Evolutionary conservation across 2,113 vertebrate genomes (phyloP), one percentile per base, ranked within the genome.

Genomic region (Pelmatolapia mariae): DNA sequence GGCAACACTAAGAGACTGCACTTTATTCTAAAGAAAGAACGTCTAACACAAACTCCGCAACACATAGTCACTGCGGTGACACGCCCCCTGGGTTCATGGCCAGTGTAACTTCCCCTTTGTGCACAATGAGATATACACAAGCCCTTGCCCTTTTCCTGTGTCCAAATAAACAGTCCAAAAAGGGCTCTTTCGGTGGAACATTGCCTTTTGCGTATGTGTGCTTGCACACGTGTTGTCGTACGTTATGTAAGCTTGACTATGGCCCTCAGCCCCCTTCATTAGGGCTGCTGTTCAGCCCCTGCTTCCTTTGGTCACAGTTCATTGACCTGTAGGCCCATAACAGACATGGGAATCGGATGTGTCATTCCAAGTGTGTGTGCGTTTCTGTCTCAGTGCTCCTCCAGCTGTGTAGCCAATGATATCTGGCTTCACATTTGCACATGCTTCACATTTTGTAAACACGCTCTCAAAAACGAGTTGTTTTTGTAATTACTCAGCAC

Each of bases 111-210:
- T 92, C 93, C 87, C 26, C 84, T 86, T 26, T 83, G 76, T 80
- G 56, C 81, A 86, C 29, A 89, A 80, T 90, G 87, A 89, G 89
- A 95, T 91, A 93, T 93, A 92, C 93, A 94, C 88, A 92, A 89
- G 89, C 91, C 94, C 90, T 94, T 93, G 89, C 93, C 94, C 95
- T 95, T 95, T 96, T 97, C 95, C 96, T 96, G 95, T 94, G 63
- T 91, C 93, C 93, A 94, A 94, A 96, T 95, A 96, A 96, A 96
- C 95, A 94, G 82, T 90, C 90, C 88, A 90, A 88, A 94, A 90
- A 82, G 84, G 89, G 78, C 68, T 22, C 13, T 83, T 88, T 80
- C 89, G 71, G 76, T 56, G 92, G 92, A 93, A 92, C 92, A 92
- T 68, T 43, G 82, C 81, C 76, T n/a, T 81, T 3, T 73, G 61